Evolutionary conservation across 2,888 invertebrate species (phyloP), one percentile per base, ranked within the genome.

Genomic region (Cephus runcator): DNA sequence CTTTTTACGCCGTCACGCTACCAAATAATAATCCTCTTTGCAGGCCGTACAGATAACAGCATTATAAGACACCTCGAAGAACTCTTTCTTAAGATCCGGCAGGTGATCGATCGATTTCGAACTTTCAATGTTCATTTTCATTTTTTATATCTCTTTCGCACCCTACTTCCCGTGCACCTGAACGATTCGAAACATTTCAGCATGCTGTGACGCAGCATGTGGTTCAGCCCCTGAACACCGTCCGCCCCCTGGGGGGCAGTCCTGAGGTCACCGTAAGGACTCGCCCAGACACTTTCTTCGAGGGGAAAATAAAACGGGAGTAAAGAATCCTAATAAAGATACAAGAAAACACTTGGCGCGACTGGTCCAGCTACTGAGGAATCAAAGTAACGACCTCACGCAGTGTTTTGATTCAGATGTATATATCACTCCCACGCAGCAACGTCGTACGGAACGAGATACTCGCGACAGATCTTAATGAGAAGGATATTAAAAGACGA

Each of bases 21-120:
- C 71, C 71, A 34, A 71, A 31, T 71, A 71, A 71, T 71, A 71
- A 71, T 71, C 71, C 71, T 34, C 31, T 71, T 71, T 71, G 71
- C 33, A 3, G 12, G 12, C 56, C 23, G 23, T 56, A 56, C 23
- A 56, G 56, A 56, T 56, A 56, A 56, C 56, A 56, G 9, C 23
- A 56, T 56, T 56, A 23, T 56, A 56, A 56, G 23, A 56, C 56
- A 56, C 9, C 23, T 9, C 23, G 23, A 56, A 23, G 23, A 56
- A 23, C 9, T 56, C 56, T 23, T 23, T 56, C 23, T 56, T 56
- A 56, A 56, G 56, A 56, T 56, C 56, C 56, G 56, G 56, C 56
- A 56, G 56, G 23, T 56, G 56, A 56, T 56, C 40, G 23, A 56
- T 56, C 56, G 56, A 23, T 56, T 56, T 56, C 23, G 56, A 56